Evolutionary conservation across 2,888 invertebrate species (phyloP).

Genomic region (Cylindroiulus punctatus): DNA sequence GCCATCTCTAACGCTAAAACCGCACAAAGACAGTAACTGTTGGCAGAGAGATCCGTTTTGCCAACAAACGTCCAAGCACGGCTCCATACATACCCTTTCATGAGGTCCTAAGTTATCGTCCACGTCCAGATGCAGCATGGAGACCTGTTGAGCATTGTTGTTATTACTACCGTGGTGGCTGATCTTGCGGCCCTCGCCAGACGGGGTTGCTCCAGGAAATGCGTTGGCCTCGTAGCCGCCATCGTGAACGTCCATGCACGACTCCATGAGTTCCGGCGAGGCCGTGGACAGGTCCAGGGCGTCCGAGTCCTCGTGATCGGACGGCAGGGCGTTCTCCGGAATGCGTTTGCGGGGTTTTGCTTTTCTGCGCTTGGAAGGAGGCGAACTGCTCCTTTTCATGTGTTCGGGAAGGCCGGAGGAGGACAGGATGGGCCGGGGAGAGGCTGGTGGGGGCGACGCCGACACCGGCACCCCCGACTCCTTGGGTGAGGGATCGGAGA

Average conservation of each 20-base stretch:
- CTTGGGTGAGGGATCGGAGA: slow-evolving; percentile 60
- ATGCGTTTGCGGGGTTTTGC: slow-evolving; percentile 60
- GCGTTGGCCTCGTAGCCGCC: slow-evolving; percentile 49
- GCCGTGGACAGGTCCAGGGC: slow-evolving; percentile 58
- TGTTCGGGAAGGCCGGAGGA: slow-evolving; percentile 59
- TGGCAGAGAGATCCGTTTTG: neutral
- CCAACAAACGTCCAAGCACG: neutral
- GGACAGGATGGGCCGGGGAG: slow-evolving; percentile 63
- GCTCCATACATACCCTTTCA: slow-evolving; percentile 46
- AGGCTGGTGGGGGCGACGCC: slow-evolving; percentile 63
- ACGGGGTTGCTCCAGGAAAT: slow-evolving; percentile 42
- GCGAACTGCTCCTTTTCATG: slow-evolving; percentile 59
- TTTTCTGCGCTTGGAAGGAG: slow-evolving; percentile 64
- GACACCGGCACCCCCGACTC: slow-evolving; percentile 60
- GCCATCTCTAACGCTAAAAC: neutral
- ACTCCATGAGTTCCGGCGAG: slow-evolving; percentile 58
- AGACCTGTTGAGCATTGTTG: slow-evolving; percentile 48
- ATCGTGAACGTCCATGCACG: slow-evolving; percentile 58
- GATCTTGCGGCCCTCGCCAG: slow-evolving; percentile 15
- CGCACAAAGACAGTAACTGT: neutral
- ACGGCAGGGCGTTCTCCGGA: slow-evolving; percentile 61
- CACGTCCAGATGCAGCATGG: slow-evolving; percentile 50
- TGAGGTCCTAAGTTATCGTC: slow-evolving; percentile 48
- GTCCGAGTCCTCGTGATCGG: slow-evolving; percentile 60
- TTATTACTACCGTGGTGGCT: neutral